Evolutionary conservation across 2,113 vertebrate genomes (phyloP).

Genomic region (Tyrannus savana): DNA sequence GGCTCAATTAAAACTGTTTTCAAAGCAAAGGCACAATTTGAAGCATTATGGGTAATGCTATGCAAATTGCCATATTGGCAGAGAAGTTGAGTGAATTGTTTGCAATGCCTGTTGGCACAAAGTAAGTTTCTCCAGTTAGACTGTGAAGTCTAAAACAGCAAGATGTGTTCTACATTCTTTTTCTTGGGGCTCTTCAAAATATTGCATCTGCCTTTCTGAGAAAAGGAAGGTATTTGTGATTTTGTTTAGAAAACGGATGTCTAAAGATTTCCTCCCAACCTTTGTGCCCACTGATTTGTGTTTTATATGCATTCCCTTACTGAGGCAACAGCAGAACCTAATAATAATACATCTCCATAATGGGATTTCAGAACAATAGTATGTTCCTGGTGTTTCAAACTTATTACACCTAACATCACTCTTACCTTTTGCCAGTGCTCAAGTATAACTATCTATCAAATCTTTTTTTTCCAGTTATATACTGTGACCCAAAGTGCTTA

Average conservation of each 20-base stretch:
- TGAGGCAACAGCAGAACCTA: slow-evolving; percentile 16
- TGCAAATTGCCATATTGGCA: slow-evolving; percentile 74
- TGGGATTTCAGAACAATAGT: slow-evolving; percentile 20
- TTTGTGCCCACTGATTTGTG: slow-evolving; percentile 27
- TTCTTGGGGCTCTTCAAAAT: slow-evolving; percentile 49
- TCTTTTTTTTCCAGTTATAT: not conserved
- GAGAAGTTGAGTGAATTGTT: slow-evolving; percentile 63
- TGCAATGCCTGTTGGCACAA: slow-evolving; percentile 62
- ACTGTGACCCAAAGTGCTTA: not conserved
- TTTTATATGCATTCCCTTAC: slow-evolving; percentile 5
- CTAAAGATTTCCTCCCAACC: slow-evolving; percentile 10
- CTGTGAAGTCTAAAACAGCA: slow-evolving; percentile 42
- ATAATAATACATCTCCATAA: slow-evolving; percentile 47
- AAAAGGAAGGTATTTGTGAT: slow-evolving; percentile 17
- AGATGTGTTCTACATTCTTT: slow-evolving; percentile 16
- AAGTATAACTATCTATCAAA: not conserved
- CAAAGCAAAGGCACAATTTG: slow-evolving; percentile 70
- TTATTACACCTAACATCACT: not conserved
- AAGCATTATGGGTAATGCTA: slow-evolving; percentile 77
- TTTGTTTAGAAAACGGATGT: slow-evolving; percentile 30
- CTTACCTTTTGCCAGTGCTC: slow-evolving; percentile 7
- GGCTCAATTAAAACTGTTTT: slow-evolving; percentile 79
- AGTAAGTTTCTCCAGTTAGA: slow-evolving; percentile 51
- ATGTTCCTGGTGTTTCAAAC: slow-evolving; percentile 16
- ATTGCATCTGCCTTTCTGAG: slow-evolving; percentile 24